Percentiles rank a stretch among this genome's conserved stretches.
Conservation (phyloP, 2,113 vertebrate species). For the Salvelinus namaycush region DNA sequence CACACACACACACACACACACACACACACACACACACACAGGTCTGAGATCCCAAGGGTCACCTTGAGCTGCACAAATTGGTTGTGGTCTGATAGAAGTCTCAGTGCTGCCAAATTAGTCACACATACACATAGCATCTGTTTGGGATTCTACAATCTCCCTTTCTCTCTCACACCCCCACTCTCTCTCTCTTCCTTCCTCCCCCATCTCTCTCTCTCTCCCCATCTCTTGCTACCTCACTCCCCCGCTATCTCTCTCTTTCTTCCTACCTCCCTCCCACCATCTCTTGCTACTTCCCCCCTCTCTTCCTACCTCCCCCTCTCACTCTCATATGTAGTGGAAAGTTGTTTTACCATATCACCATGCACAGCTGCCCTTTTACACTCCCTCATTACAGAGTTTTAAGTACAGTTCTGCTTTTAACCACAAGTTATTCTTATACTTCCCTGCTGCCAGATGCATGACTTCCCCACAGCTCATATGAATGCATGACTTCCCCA, state of each 20-base stretch:
- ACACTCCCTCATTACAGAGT: constrained; percentile 29
- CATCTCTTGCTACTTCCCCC: too few species aligned
- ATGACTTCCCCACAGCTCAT: constrained; percentile 10
- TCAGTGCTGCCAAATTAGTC: constrained; percentile 55
- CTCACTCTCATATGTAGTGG: constrained; percentile 19
- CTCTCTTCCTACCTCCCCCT: neutral
- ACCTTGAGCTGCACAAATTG: constrained; percentile 62
- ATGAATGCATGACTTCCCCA: constrained; percentile 22
- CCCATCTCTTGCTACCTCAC: constrained; percentile 2
- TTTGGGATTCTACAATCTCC: constrained; percentile 50
- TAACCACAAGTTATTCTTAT: constrained; percentile 1
- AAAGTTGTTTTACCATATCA: constrained; percentile 43
- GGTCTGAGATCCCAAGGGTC: constrained; percentile 50
- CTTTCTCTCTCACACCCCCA: constrained; percentile 26
- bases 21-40: constrained; percentile 12
- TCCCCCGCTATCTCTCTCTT: constrained; percentile 23
- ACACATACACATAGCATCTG: constrained; percentile 39
- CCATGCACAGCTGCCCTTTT: constrained; percentile 42
- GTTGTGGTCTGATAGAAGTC: constrained; percentile 54
- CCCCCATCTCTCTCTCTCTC: neutral
- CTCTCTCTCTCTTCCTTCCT: neutral
- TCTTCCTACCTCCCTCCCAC: constrained; percentile 9
- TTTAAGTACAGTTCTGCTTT: constrained; percentile 4
- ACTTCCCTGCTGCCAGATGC: neutral
- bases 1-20: constrained; percentile 3